A percentile compares a stretch with the other conserved stretches of the same genome.
Conservation (phyloP, 2,888 invertebrate species). For the Ormyrus thymus region DNA sequence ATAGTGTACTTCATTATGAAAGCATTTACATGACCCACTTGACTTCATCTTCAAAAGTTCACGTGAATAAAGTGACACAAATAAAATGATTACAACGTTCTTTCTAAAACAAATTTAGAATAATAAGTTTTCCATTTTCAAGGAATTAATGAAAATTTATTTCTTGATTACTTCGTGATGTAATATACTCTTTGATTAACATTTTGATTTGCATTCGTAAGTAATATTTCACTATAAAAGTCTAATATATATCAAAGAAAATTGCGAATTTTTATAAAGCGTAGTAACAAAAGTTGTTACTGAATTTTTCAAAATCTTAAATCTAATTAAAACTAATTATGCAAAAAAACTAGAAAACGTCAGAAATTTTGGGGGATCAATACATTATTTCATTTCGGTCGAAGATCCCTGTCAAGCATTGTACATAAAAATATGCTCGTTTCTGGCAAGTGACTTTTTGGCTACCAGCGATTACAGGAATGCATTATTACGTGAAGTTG, state of each 20-base stretch:
- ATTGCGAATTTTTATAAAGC: no score
- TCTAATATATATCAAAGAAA: no score
- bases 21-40: slow-evolving; percentile 7
- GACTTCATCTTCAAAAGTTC: slow-evolving; percentile 6
- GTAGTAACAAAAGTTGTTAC: no score
- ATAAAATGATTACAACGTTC: slow-evolving; percentile 8
- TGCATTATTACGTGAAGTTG: slow-evolving; percentile 48
- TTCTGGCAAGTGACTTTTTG: slow-evolving; percentile 40
- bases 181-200: no score
- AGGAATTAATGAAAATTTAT: no score
- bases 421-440: slow-evolving; percentile 27
- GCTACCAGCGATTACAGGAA: slow-evolving; percentile 28
- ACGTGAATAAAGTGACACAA: slow-evolving; percentile 1
- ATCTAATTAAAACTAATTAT: no score
- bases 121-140: no score
- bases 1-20: slow-evolving; percentile 9
- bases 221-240: no score
- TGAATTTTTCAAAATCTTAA: no score
- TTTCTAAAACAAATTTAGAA: not conserved
- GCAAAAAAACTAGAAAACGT: no score
- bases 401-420: slow-evolving; percentile 19
- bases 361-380: not conserved
- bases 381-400: slow-evolving; percentile 19
- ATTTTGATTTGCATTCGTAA: not conserved
- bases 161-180: no score